Evolutionary conservation across 2,113 vertebrate genomes (phyloP).

Genomic region (Syrmaticus mikado): DNA sequence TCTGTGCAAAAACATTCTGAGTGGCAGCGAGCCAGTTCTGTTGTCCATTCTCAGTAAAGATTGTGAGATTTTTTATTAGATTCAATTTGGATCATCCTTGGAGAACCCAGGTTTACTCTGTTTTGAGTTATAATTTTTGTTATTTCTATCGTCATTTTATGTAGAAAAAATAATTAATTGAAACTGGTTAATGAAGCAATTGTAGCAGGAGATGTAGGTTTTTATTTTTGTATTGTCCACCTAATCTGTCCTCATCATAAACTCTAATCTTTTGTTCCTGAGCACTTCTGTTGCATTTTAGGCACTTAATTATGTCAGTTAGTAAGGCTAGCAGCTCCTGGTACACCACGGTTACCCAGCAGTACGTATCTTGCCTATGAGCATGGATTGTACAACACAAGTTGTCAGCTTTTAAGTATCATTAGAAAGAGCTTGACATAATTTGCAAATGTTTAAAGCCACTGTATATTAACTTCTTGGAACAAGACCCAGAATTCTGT

Average conservation of each 20-base stretch:
- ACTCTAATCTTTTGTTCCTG: background rate
- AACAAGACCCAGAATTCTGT: background rate
- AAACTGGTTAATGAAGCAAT: background rate
- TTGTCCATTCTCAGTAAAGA: background rate
- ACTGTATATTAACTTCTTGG: background rate
- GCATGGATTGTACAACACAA: background rate
- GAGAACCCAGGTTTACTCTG: background rate
- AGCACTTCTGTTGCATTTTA: background rate
- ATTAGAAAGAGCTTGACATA: background rate
- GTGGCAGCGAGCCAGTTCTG: background rate
- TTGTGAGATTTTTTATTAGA: background rate
- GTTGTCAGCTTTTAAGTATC: background rate
- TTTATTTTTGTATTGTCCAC: background rate
- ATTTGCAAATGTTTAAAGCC: background rate
- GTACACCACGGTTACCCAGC: background rate
- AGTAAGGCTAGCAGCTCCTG: background rate
- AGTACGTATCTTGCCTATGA: background rate
- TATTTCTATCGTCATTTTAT: background rate
- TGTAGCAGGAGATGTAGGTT: background rate
- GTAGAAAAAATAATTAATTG: background rate
- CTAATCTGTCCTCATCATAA: background rate
- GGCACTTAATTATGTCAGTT: background rate
- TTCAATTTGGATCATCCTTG: background rate
- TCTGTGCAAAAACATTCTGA: background rate
- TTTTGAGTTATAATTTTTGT: background rate